A percentile compares a stretch with the other conserved stretches of the same genome.
phyloP scores from a whole-genome alignment of 2,888 invertebrate genomes.

The Chirona hameri region DNA sequence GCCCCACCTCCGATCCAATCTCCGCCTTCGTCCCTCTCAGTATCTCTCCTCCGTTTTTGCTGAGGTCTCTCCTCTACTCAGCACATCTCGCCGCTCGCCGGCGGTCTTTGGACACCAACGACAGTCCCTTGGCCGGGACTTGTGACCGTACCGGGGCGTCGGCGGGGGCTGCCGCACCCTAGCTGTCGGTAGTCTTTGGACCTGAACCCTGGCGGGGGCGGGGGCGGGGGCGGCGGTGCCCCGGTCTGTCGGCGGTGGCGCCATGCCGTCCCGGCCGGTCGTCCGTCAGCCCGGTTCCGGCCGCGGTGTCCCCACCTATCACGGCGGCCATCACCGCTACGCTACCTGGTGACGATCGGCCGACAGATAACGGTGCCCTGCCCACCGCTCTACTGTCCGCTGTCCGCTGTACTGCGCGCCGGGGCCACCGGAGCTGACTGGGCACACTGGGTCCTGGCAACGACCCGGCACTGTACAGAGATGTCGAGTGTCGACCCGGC shows the following conservation, averaged over 20 bases:
- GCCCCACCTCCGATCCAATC: not conserved
- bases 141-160: too few relatives aligned
- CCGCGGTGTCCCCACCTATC: not conserved
- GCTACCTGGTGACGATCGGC: slow-evolving; percentile 24
- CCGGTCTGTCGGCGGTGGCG: not conserved
- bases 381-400: too few relatives aligned
- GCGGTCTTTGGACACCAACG: too few relatives aligned
- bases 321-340: slow-evolving; percentile 29
- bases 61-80: too few relatives aligned
- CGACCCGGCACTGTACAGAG: too few relatives aligned
- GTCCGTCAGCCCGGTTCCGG: not conserved
- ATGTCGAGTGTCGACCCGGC: too few relatives aligned
- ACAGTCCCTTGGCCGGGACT: not conserved
- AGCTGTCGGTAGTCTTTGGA: not conserved
- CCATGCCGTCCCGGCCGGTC: not conserved
- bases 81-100: too few relatives aligned
- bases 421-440: too few relatives aligned
- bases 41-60: slow-evolving; percentile 30
- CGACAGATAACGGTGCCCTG: not conserved
- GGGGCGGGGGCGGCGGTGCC: slow-evolving; percentile 6
- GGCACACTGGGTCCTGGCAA: too few relatives aligned
- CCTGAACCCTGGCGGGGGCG: not conserved
- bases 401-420: too few relatives aligned
- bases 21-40: not conserved
- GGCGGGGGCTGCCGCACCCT: not conserved